Conservation (phyloP, 2,888 invertebrate genomes). For the Lycophotia porphyrea region DNA sequence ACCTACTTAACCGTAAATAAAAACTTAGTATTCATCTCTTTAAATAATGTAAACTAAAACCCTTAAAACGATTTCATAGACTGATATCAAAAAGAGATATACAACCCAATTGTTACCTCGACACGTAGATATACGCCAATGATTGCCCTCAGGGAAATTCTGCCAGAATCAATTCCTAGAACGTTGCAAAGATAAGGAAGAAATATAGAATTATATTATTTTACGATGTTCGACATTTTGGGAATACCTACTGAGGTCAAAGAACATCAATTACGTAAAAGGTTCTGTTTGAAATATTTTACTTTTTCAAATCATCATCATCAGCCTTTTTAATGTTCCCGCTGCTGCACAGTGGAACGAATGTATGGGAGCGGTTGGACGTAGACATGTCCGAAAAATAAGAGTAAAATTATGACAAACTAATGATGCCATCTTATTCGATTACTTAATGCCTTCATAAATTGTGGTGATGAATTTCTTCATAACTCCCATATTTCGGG, state of each 20-base stretch:
- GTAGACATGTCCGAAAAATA: too few relatives aligned
- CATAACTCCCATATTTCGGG: too few relatives aligned
- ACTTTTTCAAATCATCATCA: slow-evolving; percentile 5
- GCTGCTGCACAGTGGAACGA: too few relatives aligned
- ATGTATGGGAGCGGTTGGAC: too few relatives aligned
- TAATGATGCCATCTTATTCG: too few relatives aligned
- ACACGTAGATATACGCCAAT: slow-evolving; percentile 43
- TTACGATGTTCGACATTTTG: slow-evolving; percentile 69
- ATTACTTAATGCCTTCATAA: too few relatives aligned
- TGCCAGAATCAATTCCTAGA: slow-evolving; percentile 68
- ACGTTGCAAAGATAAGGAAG: slow-evolving; percentile 64
- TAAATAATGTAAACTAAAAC: background rate
- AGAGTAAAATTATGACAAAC: too few relatives aligned
- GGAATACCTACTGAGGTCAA: slow-evolving; percentile 64
- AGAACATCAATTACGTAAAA: slow-evolving; percentile 49
- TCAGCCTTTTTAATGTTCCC: too few relatives aligned
- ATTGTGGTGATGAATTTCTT: too few relatives aligned
- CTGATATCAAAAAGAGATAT: slow-evolving; percentile 27
- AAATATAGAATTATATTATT: slow-evolving; percentile 72
- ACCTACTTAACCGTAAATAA: too few relatives aligned
- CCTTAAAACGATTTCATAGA: slow-evolving; percentile 8
- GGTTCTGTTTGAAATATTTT: slow-evolving; percentile 16
- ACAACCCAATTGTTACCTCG: slow-evolving; percentile 52
- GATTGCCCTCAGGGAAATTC: slow-evolving; percentile 66
- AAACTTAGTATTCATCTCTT: background rate